Base-by-base conservation (phyloP, 2,797 vertebrate species). In the Sebastes vulpes region DNA sequence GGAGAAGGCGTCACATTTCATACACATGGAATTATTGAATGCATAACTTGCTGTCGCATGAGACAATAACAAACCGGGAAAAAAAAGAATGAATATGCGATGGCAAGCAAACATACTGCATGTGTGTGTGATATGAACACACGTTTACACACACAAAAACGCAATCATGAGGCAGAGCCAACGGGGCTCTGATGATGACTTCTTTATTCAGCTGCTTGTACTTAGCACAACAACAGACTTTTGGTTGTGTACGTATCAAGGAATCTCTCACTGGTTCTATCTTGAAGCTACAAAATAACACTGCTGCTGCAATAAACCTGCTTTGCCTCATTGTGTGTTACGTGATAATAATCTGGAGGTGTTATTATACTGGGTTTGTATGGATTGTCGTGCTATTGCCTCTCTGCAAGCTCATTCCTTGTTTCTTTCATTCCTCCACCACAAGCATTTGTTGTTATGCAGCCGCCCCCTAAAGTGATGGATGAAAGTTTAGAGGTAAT, bases 391-490 rank as follows among this genome's bases (percentile, higher is more conserved):
- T 48, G 53, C 6, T 54, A 56, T 70, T 58, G 42, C 61, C 70
- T 76, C 60, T 67, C 29, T 68, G 42, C 54, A 70, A 83, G 63
- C 48, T 48, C 72, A 76, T 74, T 79, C 57, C 71, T 75, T 87
- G 65, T 80, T 82, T 67, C 60, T 76, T 81, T 76, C 65, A 84
- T 85, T 85, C 28, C 58, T 26, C 58, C 57, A 71, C 71, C 32
- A 77, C 61, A 79, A 85, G 61, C 48, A 78, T 88, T 83, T 84
- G 85, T 85, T 77, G 78, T 88, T 86, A 89, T 81, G 79, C 57
- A 79, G 72, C 71, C 48, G n/a, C 59, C 74, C 54, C 79, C 77
- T 86, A 64, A 90, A 88, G 70, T 88, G 86, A 91, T 74, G 59
- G 74, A 91, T 85, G 68, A 64, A 67, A 79, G 75, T 90, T 84